Evolutionary conservation across 2,113 vertebrate genomes (phyloP).

Genomic region (Mirounga angustirostris): DNA sequence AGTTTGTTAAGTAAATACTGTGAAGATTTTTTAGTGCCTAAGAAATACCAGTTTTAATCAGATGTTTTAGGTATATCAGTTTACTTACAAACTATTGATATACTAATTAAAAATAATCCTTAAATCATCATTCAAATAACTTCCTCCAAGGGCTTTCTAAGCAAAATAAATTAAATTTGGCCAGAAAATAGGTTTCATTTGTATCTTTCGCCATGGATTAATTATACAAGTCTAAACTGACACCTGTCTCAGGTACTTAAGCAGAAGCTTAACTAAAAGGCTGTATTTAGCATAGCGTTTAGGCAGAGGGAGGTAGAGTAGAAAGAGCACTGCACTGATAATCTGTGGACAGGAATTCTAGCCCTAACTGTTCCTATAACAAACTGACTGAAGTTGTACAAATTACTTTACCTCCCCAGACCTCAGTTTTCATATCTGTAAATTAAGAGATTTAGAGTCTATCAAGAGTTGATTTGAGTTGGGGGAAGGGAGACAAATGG

Average conservation of each 20-base stretch:
- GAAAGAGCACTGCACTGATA: not conserved
- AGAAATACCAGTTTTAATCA: constrained; percentile 56
- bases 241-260: constrained; percentile 26
- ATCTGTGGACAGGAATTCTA: not conserved
- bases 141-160: constrained; percentile 52
- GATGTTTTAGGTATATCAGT: constrained; percentile 23
- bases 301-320: not conserved
- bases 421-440: constrained; percentile 53
- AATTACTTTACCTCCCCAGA: not conserved
- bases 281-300: not conserved
- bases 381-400: not conserved
- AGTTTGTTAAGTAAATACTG: constrained; percentile 42
- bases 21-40: constrained; percentile 47
- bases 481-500: not conserved
- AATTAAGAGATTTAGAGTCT: constrained; percentile 20
- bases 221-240: constrained; percentile 52
- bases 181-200: constrained; percentile 30
- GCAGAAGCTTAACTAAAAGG: constrained; percentile 28
- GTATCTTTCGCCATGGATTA: constrained; percentile 33
- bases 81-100: constrained; percentile 42
- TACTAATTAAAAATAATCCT: constrained; percentile 34
- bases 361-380: not conserved
- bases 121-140: constrained; percentile 52
- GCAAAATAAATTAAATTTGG: constrained; percentile 47
- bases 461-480: constrained; percentile 20